Evolutionary conservation across 2,797 vertebrate genomes (phyloP), one percentile per base, ranked within the genome.

Genomic region (Hippopotamyrus pictus): DNA sequence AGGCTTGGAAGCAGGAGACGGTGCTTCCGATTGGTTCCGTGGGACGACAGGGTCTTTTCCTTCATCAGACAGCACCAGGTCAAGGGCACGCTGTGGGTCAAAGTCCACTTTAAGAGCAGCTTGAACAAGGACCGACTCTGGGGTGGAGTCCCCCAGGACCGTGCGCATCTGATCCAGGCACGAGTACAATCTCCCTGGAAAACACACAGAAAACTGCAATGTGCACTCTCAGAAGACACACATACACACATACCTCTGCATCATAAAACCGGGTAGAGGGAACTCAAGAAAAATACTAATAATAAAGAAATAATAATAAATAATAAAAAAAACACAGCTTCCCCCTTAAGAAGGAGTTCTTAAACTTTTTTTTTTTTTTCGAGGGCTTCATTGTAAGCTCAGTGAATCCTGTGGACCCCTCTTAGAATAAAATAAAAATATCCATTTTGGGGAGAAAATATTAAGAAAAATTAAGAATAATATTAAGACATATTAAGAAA

Each of bases 151-250:
- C 90, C 98, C 97, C 86, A 99, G 93, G 79, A 99, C 96, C 86
- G 98, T 93, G 91, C 97, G 96, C 98, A 99, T 98, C 90, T 98
- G 97, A 93, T 98, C 98, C 95, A 99, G 96, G 94, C 98, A 99
- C 14, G 97, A 98, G 94, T 95, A 97, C 92, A 99, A 96, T 92
- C 94, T 97, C 84, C 96, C 98, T 99, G 92, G 46, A 87, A 92
- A 50, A 94, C 22, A 54, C n/a, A 65, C 65, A 57, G 5, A 54
- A 87, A 62, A n/a, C 41, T 33, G 8, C 4, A 54, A 53, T 53
- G 22, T 59, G 19, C 88, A 90, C 0, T 88, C 25, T 88, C 0
- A 90, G 19, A 79, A 17, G 33, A 44, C 44, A 50, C 54, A 57
- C 57, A 54, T 7, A 7, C 8, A 50, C 46, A 25, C 22, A 1